Percentiles rank a stretch among this genome's conserved stretches.
These are phyloP conservation scores for Dendrolimus kikuchii DNA, from an alignment of 1,140 invertebrate species.

Conservation along the genomic window DNA sequence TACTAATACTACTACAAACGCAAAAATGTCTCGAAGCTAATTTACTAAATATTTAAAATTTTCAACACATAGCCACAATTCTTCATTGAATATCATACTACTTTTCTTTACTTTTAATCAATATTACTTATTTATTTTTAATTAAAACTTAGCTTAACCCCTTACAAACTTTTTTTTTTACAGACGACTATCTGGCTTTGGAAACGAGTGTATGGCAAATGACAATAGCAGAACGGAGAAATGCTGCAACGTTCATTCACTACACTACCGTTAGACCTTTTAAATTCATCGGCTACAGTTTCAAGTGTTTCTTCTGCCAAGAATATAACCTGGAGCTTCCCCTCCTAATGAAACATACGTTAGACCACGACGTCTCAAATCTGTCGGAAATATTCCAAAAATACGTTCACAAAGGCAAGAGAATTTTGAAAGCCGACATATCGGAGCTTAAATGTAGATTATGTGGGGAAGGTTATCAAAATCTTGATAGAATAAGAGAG, in stretches of 20 bases:
- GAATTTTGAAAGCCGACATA: constrained; percentile 40
- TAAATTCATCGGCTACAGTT: constrained; percentile 35
- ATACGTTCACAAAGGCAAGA: constrained; percentile 35
- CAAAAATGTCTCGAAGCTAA: too few relatives aligned
- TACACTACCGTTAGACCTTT: constrained; percentile 29
- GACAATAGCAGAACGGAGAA: constrained; percentile 37
- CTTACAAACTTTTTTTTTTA: constrained; percentile 11
- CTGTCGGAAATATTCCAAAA: constrained; percentile 24
- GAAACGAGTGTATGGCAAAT: constrained; percentile 32
- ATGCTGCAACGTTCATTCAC: constrained; percentile 22
- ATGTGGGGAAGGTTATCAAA: constrained; percentile 19
- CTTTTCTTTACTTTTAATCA: too few relatives aligned
- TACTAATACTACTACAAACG: too few relatives aligned
- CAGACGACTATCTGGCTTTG: constrained; percentile 12
- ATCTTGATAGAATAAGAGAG: constrained; percentile 25
- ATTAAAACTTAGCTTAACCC: too few relatives aligned
- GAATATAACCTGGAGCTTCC: constrained; percentile 29
- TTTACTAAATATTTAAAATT: too few relatives aligned
- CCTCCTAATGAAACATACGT: constrained; percentile 28
- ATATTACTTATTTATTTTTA: too few relatives aligned
- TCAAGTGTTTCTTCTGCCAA: constrained; percentile 44
- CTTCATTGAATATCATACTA: too few relatives aligned
- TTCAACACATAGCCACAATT: too few relatives aligned
- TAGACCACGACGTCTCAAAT: constrained; percentile 16
- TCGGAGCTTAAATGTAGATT: constrained; percentile 38